Evolutionary conservation across 1,140 invertebrate species (phyloP).

Genomic region (Plodia interpunctella): DNA sequence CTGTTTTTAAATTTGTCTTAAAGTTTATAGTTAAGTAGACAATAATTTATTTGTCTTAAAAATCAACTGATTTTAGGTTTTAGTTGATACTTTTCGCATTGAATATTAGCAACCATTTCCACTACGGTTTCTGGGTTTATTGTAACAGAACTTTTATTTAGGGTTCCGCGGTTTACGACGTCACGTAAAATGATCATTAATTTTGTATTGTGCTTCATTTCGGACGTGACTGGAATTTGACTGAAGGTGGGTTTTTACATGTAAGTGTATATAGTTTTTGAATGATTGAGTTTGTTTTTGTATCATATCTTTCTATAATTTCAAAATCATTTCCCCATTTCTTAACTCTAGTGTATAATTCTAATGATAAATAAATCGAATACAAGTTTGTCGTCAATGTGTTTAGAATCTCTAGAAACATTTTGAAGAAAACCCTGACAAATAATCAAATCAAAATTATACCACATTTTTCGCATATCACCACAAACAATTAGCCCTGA

Average conservation of each 20-base stretch:
- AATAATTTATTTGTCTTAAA: no score
- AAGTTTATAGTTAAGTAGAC: no score
- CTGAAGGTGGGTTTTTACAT: not conserved
- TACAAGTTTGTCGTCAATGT: no score
- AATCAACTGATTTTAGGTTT: not conserved
- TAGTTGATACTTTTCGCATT: not conserved
- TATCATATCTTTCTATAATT: no score
- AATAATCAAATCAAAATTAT: no score
- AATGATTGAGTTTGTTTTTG: no score
- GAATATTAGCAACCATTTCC: conserved; percentile 5
- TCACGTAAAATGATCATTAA: conserved; percentile 41
- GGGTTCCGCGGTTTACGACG: conserved; percentile 32
- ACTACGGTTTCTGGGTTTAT: conserved; percentile 11
- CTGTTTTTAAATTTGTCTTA: no score
- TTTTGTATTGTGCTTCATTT: conserved; percentile 35
- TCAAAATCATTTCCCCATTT: no score
- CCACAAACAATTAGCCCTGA: not conserved
- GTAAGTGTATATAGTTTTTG: not conserved
- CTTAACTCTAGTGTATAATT: no score
- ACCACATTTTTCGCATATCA: not conserved
- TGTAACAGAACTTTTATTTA: conserved; percentile 25
- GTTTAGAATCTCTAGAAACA: no score
- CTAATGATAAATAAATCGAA: no score
- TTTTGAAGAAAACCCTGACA: no score
- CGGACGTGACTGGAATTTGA: conserved; percentile 25